Percentiles rank a stretch among this genome's conserved stretches.
Evolutionary conservation across 92 coral and sea anemone genomes (phyloP).

Genomic region (Epizoanthus ramosus): DNA sequence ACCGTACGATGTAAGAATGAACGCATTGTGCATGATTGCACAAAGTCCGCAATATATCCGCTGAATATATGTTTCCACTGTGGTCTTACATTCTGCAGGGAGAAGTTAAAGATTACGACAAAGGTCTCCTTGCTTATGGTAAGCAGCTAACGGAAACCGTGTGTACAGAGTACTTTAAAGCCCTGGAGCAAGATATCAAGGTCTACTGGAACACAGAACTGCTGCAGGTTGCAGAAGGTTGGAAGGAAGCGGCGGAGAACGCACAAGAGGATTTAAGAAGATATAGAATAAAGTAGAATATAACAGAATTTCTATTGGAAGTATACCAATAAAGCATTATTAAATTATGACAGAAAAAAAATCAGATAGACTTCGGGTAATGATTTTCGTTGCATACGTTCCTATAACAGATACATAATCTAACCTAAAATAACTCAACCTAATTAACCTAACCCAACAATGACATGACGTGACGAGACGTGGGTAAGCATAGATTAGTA

Average conservation of each 20-base stretch:
- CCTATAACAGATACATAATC: no score
- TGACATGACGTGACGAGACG: no score
- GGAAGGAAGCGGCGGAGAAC: neutral
- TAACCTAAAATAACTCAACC: no score
- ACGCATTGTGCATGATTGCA: neutral
- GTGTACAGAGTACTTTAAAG: neutral
- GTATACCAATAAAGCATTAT: no score
- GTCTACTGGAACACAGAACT: neutral
- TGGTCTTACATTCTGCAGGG: neutral
- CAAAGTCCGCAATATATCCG: neutral
- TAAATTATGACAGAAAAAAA: no score
- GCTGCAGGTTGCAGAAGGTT: neutral
- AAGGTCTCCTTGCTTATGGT: neutral
- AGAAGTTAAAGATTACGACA: neutral
- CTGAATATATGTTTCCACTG: neutral
- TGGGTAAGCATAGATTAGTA: no score
- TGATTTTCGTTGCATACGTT: no score
- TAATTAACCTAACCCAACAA: no score
- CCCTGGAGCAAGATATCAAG: neutral
- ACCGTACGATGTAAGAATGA: no score
- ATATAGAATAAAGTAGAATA: no score
- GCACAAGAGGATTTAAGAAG: neutral
- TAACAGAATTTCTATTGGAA: no score
- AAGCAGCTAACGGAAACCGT: neutral
- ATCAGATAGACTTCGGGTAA: no score